These are phyloP conservation scores for Sebastes hopkinsi DNA, from an alignment of 2,797 vertebrate genomes.

Conservation along the genomic window DNA sequence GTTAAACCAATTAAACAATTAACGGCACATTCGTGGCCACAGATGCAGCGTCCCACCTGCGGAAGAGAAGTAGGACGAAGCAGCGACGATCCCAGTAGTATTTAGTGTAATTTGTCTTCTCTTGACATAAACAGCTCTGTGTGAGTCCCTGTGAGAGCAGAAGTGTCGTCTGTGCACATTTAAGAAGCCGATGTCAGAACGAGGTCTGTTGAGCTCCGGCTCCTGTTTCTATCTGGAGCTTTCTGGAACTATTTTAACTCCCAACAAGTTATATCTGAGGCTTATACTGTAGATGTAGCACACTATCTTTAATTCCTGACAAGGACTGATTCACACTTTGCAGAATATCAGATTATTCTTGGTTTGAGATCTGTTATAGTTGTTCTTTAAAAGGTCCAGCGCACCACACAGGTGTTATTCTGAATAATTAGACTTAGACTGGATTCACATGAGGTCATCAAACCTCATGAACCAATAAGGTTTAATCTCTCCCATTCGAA, in stretches of 20 bases:
- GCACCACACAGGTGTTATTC: too few relatives aligned
- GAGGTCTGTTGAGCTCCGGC: not conserved
- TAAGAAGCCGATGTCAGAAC: not conserved
- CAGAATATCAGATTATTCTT: too few relatives aligned
- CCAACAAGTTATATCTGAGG: not conserved
- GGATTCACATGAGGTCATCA: too few relatives aligned
- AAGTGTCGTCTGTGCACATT: constrained; percentile 12
- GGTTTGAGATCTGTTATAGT: too few relatives aligned
- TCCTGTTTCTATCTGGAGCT: not conserved
- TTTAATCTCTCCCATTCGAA: too few relatives aligned
- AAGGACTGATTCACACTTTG: too few relatives aligned
- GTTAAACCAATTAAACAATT: not conserved
- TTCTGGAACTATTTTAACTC: not conserved
- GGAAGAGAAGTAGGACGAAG: constrained; percentile 24
- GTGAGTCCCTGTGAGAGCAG: constrained; percentile 2
- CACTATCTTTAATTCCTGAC: not conserved
- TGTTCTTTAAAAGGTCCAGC: too few relatives aligned
- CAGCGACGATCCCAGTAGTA: not conserved
- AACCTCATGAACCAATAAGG: too few relatives aligned
- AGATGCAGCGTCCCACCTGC: not conserved
- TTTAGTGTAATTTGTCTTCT: constrained; percentile 23
- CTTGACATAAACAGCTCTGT: constrained; percentile 1
- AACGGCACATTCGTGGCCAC: not conserved
- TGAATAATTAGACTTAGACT: too few relatives aligned
- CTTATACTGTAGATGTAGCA: not conserved